Evolutionary conservation across 2,797 vertebrate genomes (phyloP).

Genomic region (Poliocrania exsul): DNA sequence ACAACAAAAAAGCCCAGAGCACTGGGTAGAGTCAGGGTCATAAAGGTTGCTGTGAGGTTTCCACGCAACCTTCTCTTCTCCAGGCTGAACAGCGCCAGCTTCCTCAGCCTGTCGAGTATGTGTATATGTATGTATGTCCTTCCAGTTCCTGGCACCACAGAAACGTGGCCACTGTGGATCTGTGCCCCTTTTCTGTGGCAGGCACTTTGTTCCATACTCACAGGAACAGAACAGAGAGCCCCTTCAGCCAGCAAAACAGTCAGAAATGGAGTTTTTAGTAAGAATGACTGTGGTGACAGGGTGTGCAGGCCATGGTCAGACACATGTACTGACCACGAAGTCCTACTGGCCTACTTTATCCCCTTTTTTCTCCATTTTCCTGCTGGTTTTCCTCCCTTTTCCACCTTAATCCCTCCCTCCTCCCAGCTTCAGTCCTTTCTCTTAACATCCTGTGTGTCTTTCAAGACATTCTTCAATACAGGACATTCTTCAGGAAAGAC

Average conservation of each 20-base stretch:
- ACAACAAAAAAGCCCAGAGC: background rate
- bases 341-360: background rate
- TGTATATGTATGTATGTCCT: too few relatives aligned
- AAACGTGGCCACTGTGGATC: rapidly evolving
- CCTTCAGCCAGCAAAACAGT: too few relatives aligned
- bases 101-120: background rate
- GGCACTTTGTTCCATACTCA: background rate
- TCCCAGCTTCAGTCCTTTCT: background rate
- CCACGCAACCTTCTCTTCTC: background rate
- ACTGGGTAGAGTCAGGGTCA: background rate
- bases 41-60: background rate
- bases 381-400: background rate
- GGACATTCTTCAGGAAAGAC: background rate
- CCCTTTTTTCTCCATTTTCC: background rate
- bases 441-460: rapidly evolving
- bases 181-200: background rate
- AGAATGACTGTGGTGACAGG: rapidly evolving
- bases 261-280: background rate
- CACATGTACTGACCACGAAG: too few relatives aligned
- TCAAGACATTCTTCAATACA: background rate
- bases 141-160: background rate
- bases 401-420: background rate
- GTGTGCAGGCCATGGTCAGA: too few relatives aligned
- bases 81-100: background rate
- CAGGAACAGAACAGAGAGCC: rapidly evolving